Evolutionary conservation across 2,888 invertebrate species (phyloP), one percentile per base, ranked within the genome.

Genomic region (Polydrusus cervinus): DNA sequence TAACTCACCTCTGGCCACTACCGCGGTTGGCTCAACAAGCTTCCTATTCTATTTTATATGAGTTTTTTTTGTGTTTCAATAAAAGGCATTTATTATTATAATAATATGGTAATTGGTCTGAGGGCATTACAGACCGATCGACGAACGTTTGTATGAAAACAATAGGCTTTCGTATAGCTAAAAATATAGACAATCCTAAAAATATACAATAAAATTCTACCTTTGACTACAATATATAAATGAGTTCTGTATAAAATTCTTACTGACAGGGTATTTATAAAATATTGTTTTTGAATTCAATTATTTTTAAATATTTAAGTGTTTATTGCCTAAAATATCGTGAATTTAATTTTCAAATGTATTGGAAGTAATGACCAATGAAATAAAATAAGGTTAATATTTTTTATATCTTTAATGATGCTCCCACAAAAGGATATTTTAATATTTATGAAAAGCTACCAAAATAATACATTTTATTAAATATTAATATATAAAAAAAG

Each of bases 271-370:
- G 47, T 16, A 47, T 16, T 47, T 47, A 47, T 16, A 16, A 43
- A 47, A 16, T 47, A 16, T 47, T 47, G 47, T 47, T 47, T 47
- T 47, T 16, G 16, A 47, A 47, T 47, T 47, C 2, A 16, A 16
- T 47, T 47, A 14, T 16, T 47, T 47, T 47, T 47, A 47, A 47
- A 16, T 47, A 47, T 47, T 16, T 47, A 9, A 47, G 18, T 53
- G 25, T 53, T 53, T 53, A 30, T 53, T 53, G 53, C 53, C 53
- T 53, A 7, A 53, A 30, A 53, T 53, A 53, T 11, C 10, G 25
- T 51, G 18, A 51, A 25, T 20, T 20, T 51, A 51, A 51, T 9
- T 51, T 51, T 18, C 3, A 51, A 25, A 51, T 51, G 1, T 1
- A 18, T 18, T 49, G 18, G 1, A 18, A 49, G 18, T 49, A 49